Evolutionary conservation across 2,797 vertebrate genomes (phyloP), one percentile per base, ranked within the genome.

Genomic region (Heterohyrax brucei): DNA sequence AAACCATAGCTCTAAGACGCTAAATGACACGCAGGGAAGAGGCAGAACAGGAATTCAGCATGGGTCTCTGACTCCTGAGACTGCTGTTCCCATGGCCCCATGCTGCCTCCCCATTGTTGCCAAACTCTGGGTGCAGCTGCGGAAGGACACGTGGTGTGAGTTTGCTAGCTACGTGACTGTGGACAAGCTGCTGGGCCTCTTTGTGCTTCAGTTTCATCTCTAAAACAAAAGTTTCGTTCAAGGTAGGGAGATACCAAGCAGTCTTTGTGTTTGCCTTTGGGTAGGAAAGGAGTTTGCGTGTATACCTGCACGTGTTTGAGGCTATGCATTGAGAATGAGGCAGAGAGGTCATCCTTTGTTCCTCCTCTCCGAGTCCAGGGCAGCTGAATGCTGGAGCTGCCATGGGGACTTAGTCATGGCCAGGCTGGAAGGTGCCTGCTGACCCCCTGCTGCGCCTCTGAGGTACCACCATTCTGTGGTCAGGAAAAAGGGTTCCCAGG

Each of bases 401-500:
- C 86, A 39, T 7, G 22, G 82, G 44, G 78, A 76, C 86, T 56
- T 44, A 66, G 62, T 82, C 76, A 68, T 33, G 46, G 77, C 68
- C 83, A 92, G 93, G 81, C 91, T 75, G 26, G 30, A 94, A 80
- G 94, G 56, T 26, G 28, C 87, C 80, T 87, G 39, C 78, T 39
- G 0, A 89, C 39, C 50, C 26, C 50, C 77, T 26, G 56, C 66
- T 76, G 84, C 48, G 83, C 78, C 95, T 75, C 87, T 79, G 75
- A 88, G 76, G 75, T 90, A 19, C 73, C 75, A 78, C 68, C 68
- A 85, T 73, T 89, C 72, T 94, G 85, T 64, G 76, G 91, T 87
- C 59, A 96, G 91, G 91, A 94, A 95, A 89, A 89, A 22, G 48
- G 83, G 70, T 48, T 56, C 62, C 44, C 16, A 70, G 62, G 81